Conservation (phyloP, 2,113 vertebrate species). For the Elephantulus edwardii region DNA sequence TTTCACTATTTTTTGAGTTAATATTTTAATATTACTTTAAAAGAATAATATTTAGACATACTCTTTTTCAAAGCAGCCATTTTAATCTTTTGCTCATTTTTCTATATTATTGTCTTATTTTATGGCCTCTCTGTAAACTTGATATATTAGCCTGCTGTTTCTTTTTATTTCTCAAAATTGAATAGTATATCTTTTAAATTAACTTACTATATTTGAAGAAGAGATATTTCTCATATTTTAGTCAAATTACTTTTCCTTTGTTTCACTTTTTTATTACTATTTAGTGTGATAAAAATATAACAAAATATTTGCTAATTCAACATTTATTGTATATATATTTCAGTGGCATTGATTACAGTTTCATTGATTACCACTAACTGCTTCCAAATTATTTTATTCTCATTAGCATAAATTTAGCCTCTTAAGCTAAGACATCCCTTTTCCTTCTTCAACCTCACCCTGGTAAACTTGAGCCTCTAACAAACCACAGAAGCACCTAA, state of each 20-base stretch:
- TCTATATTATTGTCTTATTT: not conserved
- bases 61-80: not conserved
- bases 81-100: slow-evolving; percentile 38
- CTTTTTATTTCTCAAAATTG: slow-evolving; percentile 2
- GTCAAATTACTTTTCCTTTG: slow-evolving; percentile 19
- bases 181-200: slow-evolving; percentile 5
- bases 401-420: not conserved
- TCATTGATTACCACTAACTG: not conserved
- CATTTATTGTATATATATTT: not conserved
- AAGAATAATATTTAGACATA: not conserved
- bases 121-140: not conserved
- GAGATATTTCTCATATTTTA: not conserved
- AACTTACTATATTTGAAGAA: slow-evolving; percentile 20
- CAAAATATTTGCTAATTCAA: not conserved
- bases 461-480: not conserved
- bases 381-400: not conserved
- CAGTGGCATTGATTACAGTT: not conserved
- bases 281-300: not conserved
- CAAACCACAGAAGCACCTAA: not conserved
- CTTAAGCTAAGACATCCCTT: not conserved
- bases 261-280: not conserved
- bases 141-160: slow-evolving; percentile 26
- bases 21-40: slow-evolving; percentile 16
- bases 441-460: not conserved
- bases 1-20: slow-evolving; percentile 9